phyloP scores from a whole-genome alignment of 2,888 invertebrate genomes.

The Bhutanitis thaidina region DNA sequence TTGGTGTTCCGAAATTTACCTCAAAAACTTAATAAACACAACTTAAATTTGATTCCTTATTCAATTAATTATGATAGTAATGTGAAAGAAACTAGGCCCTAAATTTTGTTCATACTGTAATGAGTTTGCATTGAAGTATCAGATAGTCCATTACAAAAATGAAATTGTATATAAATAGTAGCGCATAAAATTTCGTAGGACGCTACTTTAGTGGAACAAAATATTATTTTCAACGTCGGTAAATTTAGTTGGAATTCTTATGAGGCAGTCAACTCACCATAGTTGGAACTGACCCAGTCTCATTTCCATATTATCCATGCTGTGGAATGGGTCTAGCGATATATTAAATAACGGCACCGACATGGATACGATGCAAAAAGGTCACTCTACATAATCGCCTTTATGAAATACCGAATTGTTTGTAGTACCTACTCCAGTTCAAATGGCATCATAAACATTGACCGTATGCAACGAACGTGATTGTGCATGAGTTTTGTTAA shows the following conservation, averaged over 20 bases:
- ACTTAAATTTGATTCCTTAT: no score
- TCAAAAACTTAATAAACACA: no score
- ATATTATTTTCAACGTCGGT: slow-evolving; percentile 38
- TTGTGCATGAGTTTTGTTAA: slow-evolving; percentile 36
- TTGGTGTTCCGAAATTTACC: slow-evolving; percentile 8
- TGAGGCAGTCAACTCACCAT: slow-evolving; percentile 29
- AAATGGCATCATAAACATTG: slow-evolving; percentile 20
- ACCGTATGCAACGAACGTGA: slow-evolving; percentile 31
- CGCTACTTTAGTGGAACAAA: slow-evolving; percentile 27
- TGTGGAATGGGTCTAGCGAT: slow-evolving; percentile 27
- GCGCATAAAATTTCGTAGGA: no score
- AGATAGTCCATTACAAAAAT: no score
- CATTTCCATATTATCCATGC: slow-evolving; percentile 42
- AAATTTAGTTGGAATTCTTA: slow-evolving; percentile 36
- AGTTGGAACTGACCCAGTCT: slow-evolving; percentile 34
- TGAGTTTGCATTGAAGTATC: no score
- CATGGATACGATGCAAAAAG: slow-evolving; percentile 25
- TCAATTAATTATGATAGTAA: no score
- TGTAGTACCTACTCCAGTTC: slow-evolving; percentile 16
- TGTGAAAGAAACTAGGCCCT: no score
- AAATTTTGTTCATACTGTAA: no score
- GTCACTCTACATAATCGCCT: slow-evolving; percentile 18
- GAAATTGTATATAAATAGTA: no score
- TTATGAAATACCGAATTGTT: slow-evolving; percentile 16
- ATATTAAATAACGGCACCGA: slow-evolving; percentile 27